A percentile compares a stretch with the other conserved stretches of the same genome.
phyloP scores from a whole-genome alignment of 2,888 invertebrate genomes.

The Tenodera sinensis region DNA sequence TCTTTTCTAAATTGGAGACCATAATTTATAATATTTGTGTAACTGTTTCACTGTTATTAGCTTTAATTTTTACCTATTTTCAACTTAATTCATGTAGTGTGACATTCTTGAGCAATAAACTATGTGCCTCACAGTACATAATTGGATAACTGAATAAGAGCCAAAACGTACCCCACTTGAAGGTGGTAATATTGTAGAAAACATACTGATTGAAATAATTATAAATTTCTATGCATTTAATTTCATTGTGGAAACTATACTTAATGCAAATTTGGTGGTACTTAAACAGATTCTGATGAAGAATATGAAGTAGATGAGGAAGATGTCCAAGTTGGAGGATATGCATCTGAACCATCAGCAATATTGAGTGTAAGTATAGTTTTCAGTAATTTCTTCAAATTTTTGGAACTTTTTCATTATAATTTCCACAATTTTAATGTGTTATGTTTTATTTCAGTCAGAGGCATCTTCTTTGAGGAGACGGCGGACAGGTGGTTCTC shows the following conservation, averaged over 20 bases:
- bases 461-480: slow-evolving; percentile 43
- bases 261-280: background rate
- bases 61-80: no score
- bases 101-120: no score
- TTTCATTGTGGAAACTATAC: background rate
- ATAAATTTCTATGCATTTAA: background rate
- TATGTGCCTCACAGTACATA: no score
- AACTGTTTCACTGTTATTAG: no score
- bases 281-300: slow-evolving; percentile 56
- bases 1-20: no score
- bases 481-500: slow-evolving; percentile 70
- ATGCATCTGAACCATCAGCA: slow-evolving; percentile 71
- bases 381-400: background rate
- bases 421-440: background rate
- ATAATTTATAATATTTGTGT: no score
- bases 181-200: background rate
- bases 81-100: no score
- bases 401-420: background rate
- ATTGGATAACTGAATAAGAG: no score
- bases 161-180: no score
- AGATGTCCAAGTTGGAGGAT: slow-evolving; percentile 70
- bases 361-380: slow-evolving; percentile 43
- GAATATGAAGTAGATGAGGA: slow-evolving; percentile 59
- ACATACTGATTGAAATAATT: background rate
- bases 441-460: background rate